Conservation (phyloP, 2,113 vertebrate species). For the Stigmatopora nigra region DNA sequence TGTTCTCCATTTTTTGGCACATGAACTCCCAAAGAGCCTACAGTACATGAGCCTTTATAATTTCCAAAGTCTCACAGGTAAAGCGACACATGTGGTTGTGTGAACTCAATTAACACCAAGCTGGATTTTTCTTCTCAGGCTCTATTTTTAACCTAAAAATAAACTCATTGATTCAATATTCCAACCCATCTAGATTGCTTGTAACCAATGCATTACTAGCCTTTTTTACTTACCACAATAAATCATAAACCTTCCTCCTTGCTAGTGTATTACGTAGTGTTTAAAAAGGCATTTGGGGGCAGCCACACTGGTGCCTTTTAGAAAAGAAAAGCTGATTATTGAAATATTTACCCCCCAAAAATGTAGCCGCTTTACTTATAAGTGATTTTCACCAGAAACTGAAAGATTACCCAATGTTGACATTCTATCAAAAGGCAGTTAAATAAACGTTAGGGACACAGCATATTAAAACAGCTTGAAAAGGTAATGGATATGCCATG, state of each 20-base stretch:
- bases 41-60: slow-evolving; percentile 29
- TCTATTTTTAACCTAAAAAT: slow-evolving; percentile 60
- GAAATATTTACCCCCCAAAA: neutral
- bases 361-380: slow-evolving; percentile 7
- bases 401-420: slow-evolving; percentile 31
- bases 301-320: slow-evolving; percentile 6
- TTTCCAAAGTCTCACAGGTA: slow-evolving; percentile 68
- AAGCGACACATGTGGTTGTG: slow-evolving; percentile 61
- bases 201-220: slow-evolving; percentile 37
- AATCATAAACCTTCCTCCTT: slow-evolving; percentile 22
- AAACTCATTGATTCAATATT: slow-evolving; percentile 62
- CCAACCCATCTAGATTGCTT: slow-evolving; percentile 28
- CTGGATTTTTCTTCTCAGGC: slow-evolving; percentile 46
- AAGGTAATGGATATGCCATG: slow-evolving; percentile 26
- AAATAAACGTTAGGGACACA: slow-evolving; percentile 29
- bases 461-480: slow-evolving; percentile 46
- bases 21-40: slow-evolving; percentile 43
- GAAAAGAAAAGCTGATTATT: slow-evolving; percentile 15
- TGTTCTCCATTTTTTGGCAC: slow-evolving; percentile 19
- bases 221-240: slow-evolving; percentile 22
- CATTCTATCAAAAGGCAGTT: slow-evolving; percentile 33
- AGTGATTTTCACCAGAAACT: slow-evolving; percentile 11
- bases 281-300: slow-evolving; percentile 24
- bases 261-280: slow-evolving; percentile 19
- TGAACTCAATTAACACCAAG: slow-evolving; percentile 75